Conservation (phyloP, 2,113 vertebrate genomes). For the Thymallus thymallus region DNA sequence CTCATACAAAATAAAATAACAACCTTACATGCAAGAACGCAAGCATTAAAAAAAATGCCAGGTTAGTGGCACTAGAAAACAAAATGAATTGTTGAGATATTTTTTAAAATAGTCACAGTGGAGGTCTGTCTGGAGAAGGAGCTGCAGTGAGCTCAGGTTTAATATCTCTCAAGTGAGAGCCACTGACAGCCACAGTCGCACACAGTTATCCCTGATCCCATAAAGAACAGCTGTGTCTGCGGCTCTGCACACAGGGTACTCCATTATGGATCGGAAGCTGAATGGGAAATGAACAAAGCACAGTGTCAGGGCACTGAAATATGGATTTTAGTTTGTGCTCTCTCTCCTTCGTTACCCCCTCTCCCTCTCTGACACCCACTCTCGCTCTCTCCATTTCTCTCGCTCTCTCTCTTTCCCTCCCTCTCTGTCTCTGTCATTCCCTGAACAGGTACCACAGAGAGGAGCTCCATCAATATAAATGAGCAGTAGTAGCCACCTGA, state of each 20-base stretch:
- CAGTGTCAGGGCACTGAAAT: slow-evolving; percentile 41
- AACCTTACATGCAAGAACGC: not conserved
- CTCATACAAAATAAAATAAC: slow-evolving; percentile 21
- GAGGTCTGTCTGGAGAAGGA: slow-evolving; percentile 40
- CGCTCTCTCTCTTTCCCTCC: not conserved
- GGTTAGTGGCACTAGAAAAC: slow-evolving; percentile 33
- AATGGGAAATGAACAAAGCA: slow-evolving; percentile 64
- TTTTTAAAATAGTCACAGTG: slow-evolving; percentile 20
- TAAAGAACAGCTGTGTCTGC: slow-evolving; percentile 47
- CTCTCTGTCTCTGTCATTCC: slow-evolving; percentile 23
- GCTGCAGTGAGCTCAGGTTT: slow-evolving; percentile 62
- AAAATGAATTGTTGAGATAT: slow-evolving; percentile 32
- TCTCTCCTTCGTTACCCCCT: slow-evolving; percentile 11
- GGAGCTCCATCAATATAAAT: slow-evolving; percentile 48
- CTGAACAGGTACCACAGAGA: slow-evolving; percentile 14
- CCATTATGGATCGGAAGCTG: slow-evolving; percentile 61
- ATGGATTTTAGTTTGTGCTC: slow-evolving; percentile 33
- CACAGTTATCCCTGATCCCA: slow-evolving; percentile 57
- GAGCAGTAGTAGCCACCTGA: slow-evolving; percentile 32
- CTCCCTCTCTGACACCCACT: no score
- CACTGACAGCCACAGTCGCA: slow-evolving; percentile 55
- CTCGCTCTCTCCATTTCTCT: slow-evolving; percentile 7
- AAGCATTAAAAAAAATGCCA: slow-evolving; percentile 28
- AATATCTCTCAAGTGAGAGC: slow-evolving; percentile 64
- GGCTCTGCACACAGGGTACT: slow-evolving; percentile 39